These are phyloP conservation scores for Colostygia pectinataria DNA, from an alignment of 2,888 invertebrate species.

Conservation along the genomic window DNA sequence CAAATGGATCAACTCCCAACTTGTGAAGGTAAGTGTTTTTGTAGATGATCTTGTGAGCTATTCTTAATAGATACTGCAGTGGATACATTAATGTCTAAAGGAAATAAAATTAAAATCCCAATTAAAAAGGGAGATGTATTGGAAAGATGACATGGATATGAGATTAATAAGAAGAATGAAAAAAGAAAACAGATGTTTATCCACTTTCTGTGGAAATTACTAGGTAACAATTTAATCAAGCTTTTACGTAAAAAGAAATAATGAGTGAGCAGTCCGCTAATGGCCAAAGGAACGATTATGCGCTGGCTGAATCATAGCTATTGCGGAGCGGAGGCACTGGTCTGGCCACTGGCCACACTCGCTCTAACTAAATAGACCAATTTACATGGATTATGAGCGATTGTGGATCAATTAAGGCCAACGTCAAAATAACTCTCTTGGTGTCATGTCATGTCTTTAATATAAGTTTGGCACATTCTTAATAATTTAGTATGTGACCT, in stretches of 20 bases:
- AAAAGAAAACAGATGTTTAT: too few relatives aligned
- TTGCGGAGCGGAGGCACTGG: not conserved
- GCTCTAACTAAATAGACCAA: slow-evolving; percentile 18
- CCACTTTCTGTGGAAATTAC: too few relatives aligned
- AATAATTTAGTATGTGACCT: not conserved
- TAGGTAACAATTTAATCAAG: too few relatives aligned
- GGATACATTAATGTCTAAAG: too few relatives aligned
- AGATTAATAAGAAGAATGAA: too few relatives aligned
- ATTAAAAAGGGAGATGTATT: too few relatives aligned
- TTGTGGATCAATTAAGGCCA: slow-evolving; percentile 37
- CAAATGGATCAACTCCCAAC: slow-evolving; percentile 95
- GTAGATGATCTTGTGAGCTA: too few relatives aligned
- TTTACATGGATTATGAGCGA: slow-evolving; percentile 29
- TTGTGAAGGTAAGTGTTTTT: slow-evolving; percentile 88
- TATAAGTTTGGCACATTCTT: not conserved
- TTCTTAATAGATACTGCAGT: too few relatives aligned
- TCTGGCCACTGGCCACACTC: not conserved
- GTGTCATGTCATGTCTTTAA: not conserved
- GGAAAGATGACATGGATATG: too few relatives aligned
- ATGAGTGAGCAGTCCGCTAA: too few relatives aligned
- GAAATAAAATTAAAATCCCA: too few relatives aligned
- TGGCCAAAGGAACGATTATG: slow-evolving; percentile 3
- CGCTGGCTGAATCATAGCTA: slow-evolving; percentile 14
- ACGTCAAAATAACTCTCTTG: slow-evolving; percentile 10
- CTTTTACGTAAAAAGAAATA: too few relatives aligned